A percentile compares a stretch with the other conserved stretches of the same genome.
Evolutionary conservation across 2,888 invertebrate genomes (phyloP).

Genomic region (Pristionchus exspectatus): DNA sequence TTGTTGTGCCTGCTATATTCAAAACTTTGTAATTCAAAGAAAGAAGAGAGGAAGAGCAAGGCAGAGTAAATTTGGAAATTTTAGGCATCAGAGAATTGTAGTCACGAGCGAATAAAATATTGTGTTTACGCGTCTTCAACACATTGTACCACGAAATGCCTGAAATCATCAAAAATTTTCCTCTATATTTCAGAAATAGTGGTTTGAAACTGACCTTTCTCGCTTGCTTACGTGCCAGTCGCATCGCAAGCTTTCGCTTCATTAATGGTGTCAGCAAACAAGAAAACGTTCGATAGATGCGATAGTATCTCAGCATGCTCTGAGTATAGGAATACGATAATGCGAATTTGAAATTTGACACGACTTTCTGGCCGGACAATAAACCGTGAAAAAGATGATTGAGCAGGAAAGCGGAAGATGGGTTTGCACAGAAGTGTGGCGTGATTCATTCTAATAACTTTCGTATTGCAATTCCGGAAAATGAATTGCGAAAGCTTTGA

Average conservation of each 20-base stretch:
- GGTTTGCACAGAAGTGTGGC: no score
- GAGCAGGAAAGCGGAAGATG: no score
- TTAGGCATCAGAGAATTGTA: background rate
- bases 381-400: no score
- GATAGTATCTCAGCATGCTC: background rate
- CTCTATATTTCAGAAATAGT: background rate
- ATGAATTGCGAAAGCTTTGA: no score
- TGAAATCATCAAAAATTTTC: background rate
- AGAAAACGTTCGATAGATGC: background rate
- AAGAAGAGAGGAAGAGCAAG: constrained; percentile 14
- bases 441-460: no score
- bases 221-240: background rate
- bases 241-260: constrained; percentile 8
- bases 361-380: no score
- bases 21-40: background rate
- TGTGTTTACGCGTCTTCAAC: background rate
- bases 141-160: background rate
- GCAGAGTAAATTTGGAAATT: background rate
- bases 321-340: no score
- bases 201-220: background rate
- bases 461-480: no score
- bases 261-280: background rate
- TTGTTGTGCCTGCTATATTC: background rate
- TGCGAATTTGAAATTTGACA: no score
- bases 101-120: background rate